Evolutionary conservation across 2,113 vertebrate genomes (phyloP), one percentile per base, ranked within the genome.

Genomic region (Xyrauchen texanus): DNA sequence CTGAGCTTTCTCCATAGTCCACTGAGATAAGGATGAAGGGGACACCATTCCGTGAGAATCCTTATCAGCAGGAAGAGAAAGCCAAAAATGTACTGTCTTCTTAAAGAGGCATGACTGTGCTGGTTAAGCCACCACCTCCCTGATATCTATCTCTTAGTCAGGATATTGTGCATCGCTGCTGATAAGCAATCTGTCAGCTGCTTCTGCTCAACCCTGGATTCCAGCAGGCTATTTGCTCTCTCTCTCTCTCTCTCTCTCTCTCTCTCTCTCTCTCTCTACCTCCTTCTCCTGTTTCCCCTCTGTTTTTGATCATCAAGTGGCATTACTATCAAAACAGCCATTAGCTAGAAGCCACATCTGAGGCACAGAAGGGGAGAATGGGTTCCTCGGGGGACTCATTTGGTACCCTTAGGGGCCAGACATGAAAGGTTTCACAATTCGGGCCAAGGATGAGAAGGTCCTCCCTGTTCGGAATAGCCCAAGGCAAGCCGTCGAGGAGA

Each of bases 161-260:
- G 80, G 87, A 90, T 87, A 86, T 82, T 88, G 86, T 85, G 82
- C 64, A 70, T 85, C 80, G 60, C 81, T 84, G 82, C 77, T 86
- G 88, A 88, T 93, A 91, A 91, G 85, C 83, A 82, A 87, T 75
- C 88, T 87, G 79, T 80, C 88, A 88, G 84, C 85, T 89, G 86
- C 85, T 79, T 77, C 77, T 79, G 21, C 82, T 83, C 71, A 67
- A 49, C 77, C 69, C 72, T 79, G 83, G 68, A 89, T 85, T 87
- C 87, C 86, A 86, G 68, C 77, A 70, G 66, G 79, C 66, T 72
- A 77, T 70, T 81, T 79, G 58, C 65, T 49, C 67, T 79, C 8
- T 75, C n/a, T 74, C 49, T 47, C 70, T 70, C 83, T 65, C 51
- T 34, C 21, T 34, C 21, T 34, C 66, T 66, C 21, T 34, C 21